Conservation (phyloP, 2,113 vertebrate species). For the Archilochus colubris region DNA sequence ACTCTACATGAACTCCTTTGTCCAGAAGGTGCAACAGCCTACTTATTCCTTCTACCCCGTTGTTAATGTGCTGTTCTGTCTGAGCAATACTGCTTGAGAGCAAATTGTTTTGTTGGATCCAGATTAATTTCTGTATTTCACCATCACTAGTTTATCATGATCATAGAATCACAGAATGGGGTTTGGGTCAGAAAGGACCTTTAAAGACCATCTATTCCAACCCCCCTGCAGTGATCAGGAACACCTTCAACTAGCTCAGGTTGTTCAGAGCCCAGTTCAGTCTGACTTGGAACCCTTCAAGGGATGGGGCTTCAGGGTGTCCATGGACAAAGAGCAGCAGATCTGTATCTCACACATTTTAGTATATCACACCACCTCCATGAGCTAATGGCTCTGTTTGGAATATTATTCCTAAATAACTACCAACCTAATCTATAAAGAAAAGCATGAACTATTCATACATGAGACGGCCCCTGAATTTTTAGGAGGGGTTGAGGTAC, state of each 20-base stretch:
- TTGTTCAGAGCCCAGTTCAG: no score
- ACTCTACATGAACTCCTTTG: slow-evolving; percentile 22
- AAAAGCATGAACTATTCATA: not conserved
- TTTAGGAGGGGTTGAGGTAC: not conserved
- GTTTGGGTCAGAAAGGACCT: no score
- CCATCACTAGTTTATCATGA: not conserved
- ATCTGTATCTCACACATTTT: not conserved
- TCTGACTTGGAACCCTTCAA: no score
- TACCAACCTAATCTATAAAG: not conserved
- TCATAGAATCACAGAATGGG: no score
- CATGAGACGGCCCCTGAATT: not conserved
- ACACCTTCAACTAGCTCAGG: no score
- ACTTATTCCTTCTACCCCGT: not conserved
- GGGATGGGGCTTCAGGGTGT: not conserved
- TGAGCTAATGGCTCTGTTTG: not conserved
- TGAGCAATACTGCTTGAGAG: not conserved
- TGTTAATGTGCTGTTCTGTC: not conserved
- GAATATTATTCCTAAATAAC: not conserved
- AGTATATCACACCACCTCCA: not conserved
- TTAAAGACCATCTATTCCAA: no score
- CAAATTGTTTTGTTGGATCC: not conserved
- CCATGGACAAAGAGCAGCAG: not conserved
- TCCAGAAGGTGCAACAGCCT: slow-evolving; percentile 53
- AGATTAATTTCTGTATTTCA: not conserved
- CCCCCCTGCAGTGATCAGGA: no score